Base-by-base conservation (phyloP, 1,140 invertebrate genomes). In the Cydia splendana region DNA sequence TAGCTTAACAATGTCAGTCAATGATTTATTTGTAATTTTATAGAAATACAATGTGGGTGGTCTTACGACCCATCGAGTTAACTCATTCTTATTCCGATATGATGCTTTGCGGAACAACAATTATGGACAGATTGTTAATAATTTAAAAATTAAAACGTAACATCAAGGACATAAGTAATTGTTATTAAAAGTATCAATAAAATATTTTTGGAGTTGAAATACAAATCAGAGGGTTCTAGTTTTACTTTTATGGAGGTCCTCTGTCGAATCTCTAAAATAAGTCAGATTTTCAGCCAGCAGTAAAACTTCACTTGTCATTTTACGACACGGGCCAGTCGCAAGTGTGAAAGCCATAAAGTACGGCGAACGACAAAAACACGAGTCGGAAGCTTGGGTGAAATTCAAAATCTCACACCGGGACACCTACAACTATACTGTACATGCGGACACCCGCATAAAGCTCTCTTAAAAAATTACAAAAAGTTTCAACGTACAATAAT, bases 401-500 rank as follows among this genome's bases (percentile, higher is more conserved):
- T 93, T 93, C 79, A 80, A 79, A 91, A 91, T 92, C 91, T 90
- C 90, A 93, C 89, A 77, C 82, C 78, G 82, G 79, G 78, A 81
- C 80, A 84, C 78, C 86, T 87, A 88, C 80, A 79, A 84, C 82
- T 90, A 91, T 81, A 67, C 79, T 91, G 85, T 92, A 92, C 88
- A 92, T 86, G 83, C 91, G 88, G 83, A 74, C 45, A 24, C 81
- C 87, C 90, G 90, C 90, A 91, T 92, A 93, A 93, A 92, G 90
- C 89, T 92, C 88, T 93, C 90, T 92, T 91, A 91, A 89, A 91
- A 91, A 91, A 89, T 89, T 91, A 89, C 86, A 92, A 88, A 88
- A 89, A 82, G 80, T 86, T 77, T 88, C 87, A 92, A 93, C 88
- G 84, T 89, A 91, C 84, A 90, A 91, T 93, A 91, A 91, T 93